These are phyloP conservation scores for Oreocharis arfaki DNA, from an alignment of 2,113 vertebrate genomes.

Conservation along the genomic window DNA sequence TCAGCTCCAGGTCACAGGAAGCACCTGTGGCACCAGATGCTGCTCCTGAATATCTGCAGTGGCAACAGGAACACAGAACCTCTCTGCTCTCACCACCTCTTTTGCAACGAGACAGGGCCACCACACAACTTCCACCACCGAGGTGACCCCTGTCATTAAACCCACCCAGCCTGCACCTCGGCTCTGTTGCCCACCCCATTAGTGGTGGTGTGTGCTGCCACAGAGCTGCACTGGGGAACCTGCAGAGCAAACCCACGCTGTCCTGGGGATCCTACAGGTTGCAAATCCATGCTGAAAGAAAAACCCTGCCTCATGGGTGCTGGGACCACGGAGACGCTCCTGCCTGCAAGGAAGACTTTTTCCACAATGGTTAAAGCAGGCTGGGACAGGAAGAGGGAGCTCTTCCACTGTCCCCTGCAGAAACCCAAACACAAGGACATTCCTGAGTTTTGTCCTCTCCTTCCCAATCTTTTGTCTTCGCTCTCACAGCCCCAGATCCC, in stretches of 20 bases:
- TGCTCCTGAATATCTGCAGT: not conserved
- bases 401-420: constrained; percentile 18
- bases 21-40: constrained; percentile 20
- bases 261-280: not conserved
- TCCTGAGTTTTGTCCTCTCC: not conserved
- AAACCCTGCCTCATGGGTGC: not conserved
- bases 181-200: not conserved
- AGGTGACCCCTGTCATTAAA: not conserved
- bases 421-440: not conserved
- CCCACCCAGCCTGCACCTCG: not conserved
- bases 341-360: not conserved
- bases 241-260: not conserved
- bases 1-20: constrained; percentile 28
- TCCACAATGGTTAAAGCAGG: not conserved
- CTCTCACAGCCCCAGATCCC: not conserved
- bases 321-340: not conserved
- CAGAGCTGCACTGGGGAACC: not conserved
- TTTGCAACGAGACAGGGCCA: not conserved
- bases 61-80: not conserved
- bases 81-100: not conserved
- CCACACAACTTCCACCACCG: not conserved
- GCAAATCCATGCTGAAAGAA: not conserved
- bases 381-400: constrained; percentile 31
- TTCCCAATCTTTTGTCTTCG: not conserved
- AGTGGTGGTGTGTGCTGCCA: not conserved